These are phyloP conservation scores for Halichoeres trimaculatus DNA, from an alignment of 2,113 vertebrate genomes.

Conservation along the genomic window DNA sequence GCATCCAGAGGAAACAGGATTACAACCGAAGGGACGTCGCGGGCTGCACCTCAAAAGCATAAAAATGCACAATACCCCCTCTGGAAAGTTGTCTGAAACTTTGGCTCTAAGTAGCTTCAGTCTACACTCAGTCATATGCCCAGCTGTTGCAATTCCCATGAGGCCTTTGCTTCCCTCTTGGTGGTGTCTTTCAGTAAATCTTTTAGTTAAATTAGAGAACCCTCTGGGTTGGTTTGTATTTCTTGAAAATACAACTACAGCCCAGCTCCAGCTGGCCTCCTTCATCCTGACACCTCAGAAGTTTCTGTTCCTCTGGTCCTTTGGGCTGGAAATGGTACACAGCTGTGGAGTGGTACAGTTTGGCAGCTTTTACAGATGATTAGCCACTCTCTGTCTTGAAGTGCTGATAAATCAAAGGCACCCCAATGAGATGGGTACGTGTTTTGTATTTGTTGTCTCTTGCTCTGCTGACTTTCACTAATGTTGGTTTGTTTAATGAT, in stretches of 20 bases:
- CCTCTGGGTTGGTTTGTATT: neutral
- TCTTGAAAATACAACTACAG: neutral
- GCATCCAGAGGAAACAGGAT: no score
- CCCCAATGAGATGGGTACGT: constrained; percentile 43
- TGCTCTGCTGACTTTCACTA: constrained; percentile 62
- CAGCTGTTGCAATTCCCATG: no score
- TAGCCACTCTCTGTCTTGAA: constrained; percentile 41
- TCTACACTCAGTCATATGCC: no score
- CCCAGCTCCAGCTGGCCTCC: neutral
- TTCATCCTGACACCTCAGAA: constrained; percentile 17
- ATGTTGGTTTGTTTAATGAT: constrained; percentile 64
- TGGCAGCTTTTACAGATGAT: constrained; percentile 60
- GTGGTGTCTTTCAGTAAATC: neutral
- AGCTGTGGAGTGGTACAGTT: constrained; percentile 35
- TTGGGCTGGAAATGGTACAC: neutral
- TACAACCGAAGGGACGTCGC: no score
- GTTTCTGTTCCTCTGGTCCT: constrained; percentile 4
- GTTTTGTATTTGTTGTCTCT: constrained; percentile 54
- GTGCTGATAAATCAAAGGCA: constrained; percentile 62
- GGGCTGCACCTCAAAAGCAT: no score
- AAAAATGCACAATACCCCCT: no score
- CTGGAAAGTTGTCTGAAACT: no score
- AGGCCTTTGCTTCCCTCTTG: no score
- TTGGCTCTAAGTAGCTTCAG: no score
- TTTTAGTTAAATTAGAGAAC: no score